Conservation (phyloP, 2,797 vertebrate species). For the Gorsachius magnificus region DNA sequence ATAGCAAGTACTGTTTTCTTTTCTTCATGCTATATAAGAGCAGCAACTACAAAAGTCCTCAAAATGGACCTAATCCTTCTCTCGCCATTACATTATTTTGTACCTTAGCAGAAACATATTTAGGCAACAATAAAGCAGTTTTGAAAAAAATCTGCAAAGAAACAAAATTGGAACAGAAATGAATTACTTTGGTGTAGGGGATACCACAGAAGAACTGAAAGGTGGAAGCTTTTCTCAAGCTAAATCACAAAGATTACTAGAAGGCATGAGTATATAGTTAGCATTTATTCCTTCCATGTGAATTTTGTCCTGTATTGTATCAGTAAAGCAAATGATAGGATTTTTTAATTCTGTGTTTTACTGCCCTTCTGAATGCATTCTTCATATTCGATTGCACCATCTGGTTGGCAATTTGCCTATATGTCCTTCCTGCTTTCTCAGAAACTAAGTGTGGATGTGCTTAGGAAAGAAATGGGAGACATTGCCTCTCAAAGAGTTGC, state of each 20-base stretch:
- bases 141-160: background rate
- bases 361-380: background rate
- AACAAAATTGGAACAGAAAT: background rate
- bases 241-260: background rate
- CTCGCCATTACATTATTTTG: background rate
- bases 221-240: background rate
- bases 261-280: background rate
- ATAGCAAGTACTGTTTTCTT: background rate
- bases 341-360: background rate
- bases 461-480: slow-evolving; percentile 4
- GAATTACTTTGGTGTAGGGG: background rate
- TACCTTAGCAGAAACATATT: background rate
- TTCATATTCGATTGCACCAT: background rate
- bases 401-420: slow-evolving; percentile 35
- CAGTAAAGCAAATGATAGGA: background rate
- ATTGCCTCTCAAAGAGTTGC: background rate
- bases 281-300: background rate
- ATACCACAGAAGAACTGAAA: background rate
- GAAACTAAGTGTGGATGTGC: background rate
- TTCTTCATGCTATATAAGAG: background rate
- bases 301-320: background rate
- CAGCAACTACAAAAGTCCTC: background rate
- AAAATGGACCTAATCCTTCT: background rate
- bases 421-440: slow-evolving; percentile 30
- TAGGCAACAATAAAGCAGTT: background rate